Evolutionary conservation across 2,797 vertebrate species (phyloP), one percentile per base, ranked within the genome.

Genomic region (Chiroxiphia lanceolata): DNA sequence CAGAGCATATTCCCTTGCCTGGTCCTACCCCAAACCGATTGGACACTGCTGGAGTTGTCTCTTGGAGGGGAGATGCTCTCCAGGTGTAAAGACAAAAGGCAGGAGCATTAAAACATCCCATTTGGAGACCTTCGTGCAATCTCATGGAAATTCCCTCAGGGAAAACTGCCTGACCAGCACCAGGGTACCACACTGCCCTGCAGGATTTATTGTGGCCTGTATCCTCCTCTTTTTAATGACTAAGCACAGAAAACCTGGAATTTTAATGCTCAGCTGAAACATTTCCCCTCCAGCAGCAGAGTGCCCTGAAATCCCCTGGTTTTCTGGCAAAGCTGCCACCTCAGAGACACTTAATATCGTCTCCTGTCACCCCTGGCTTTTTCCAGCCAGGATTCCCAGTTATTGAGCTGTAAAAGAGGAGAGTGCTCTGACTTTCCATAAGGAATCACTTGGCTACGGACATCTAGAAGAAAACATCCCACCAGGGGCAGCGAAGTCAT

Each of bases 341-440:
- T 80, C 71, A 57, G 57, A 75, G 72, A 53, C 47, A 9, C 34
- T 21, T 2, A 1, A 44, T 44, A 25, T 4, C 7, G 2, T 16
- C 8, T 83, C 38, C 72, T 85, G 15, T 17, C 79, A 38, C 57
- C 57, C 50, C 15, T 53, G 71, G 34, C 11, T 29, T 88, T 70
- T 91, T 53, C 81, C 64, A 90, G 50, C 7, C 34, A 61, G 51
- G 8, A 83, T 89, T 77, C 59, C 36, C 23, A 69, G 33, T 45
- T 78, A 87, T 54, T 53, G 71, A 81, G 33, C 45, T 38, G n/a
- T 54, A 3, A 83, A 54, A 34, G 51, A 33, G 19, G 5, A 40
- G 40, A 15, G 48, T 0, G 1, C 33, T 80, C 13, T 2, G 0
- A 13, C 38, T 83, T 75, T 45, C 82, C 5, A 0, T 12, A 0